Base-by-base conservation (phyloP, 2,113 vertebrate species). In the Silurus glanis region DNA sequence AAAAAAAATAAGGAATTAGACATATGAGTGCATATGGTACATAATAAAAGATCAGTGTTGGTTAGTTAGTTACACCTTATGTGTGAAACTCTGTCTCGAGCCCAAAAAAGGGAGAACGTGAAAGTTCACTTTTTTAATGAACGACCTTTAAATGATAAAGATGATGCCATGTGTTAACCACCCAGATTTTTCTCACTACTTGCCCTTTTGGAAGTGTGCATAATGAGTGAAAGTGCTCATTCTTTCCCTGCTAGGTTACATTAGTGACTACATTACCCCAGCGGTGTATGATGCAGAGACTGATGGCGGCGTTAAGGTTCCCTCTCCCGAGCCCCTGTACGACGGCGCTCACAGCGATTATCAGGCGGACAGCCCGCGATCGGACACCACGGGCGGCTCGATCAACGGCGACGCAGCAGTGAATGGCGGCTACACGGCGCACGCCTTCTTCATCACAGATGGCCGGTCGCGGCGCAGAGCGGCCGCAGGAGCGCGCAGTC, bases 391-490 rank as follows among this genome's bases (percentile, higher is more conserved):
- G 9, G 95, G 96, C 4, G 96, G 96, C 78, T 97, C 97, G 94
- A 97, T 98, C 93, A 97, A 97, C 86, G 97, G 96, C 9, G 97
- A 97, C 66, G 93, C 95, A 7, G 96, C 97, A 0, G 97, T 97
- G 91, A 97, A 96, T 56, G 97, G 97, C 88, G 96, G 97, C 82
- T 98, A 98, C 91, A 93, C 97, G 2, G 96, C 96, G 21, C 97
- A 97, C 83, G 96, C 97, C 87, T 98, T 98, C 94, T 97, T 96
- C 94, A 97, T 98, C 94, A 97, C 96, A 0, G 97, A 97, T 58
- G 97, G 97, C 56, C 94, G 97, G 78, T 97, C 97, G 0, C 94
- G 97, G 75, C 94, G 97, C 82, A 97, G 96, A 94, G 95, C 94
- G 10, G 85, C 95, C 25, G 85, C 91, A 25, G 95, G 94, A 80